Percentiles rank a stretch among this genome's conserved stretches.
These are phyloP conservation scores for Siniperca knerii DNA, from an alignment of 2,113 vertebrate species.

Conservation along the genomic window DNA sequence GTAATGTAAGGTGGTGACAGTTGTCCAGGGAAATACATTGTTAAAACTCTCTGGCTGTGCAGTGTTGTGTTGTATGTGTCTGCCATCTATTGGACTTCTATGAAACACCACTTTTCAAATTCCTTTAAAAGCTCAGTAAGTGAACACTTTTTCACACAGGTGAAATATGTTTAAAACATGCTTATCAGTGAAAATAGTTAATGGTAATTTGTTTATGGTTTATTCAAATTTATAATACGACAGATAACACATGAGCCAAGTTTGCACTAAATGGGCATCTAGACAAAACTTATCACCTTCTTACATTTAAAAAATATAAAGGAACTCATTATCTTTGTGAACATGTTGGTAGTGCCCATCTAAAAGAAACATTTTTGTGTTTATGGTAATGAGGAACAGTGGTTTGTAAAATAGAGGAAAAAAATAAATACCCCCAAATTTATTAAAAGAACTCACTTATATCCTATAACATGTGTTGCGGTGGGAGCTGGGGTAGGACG, in stretches of 20 bases:
- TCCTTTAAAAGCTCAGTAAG: conserved; percentile 1
- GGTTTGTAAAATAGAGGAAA: conserved; percentile 79
- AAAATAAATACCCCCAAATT: conserved; percentile 80
- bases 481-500: conserved; percentile 71
- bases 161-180: background rate
- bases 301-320: conserved; percentile 2
- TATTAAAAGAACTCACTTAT: conserved; percentile 86
- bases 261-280: conserved; percentile 1
- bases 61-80: conserved; percentile 77
- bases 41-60: conserved; percentile 33
- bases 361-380: conserved; percentile 74
- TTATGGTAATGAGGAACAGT: conserved; percentile 81
- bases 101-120: conserved; percentile 74
- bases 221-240: background rate
- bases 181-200: conserved; percentile 12
- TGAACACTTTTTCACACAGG: conserved; percentile 17
- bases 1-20: conserved; percentile 52
- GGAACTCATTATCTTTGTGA: conserved; percentile 1
- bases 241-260: background rate
- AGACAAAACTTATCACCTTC: background rate
- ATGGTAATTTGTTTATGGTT: background rate
- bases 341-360: conserved; percentile 53
- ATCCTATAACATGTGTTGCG: conserved; percentile 87
- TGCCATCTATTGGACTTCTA: conserved; percentile 86
- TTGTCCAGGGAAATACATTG: conserved; percentile 49